Evolutionary conservation across 1,140 invertebrate genomes (phyloP), one percentile per base, ranked within the genome.

Genomic region (Drosophila jambulina): DNA sequence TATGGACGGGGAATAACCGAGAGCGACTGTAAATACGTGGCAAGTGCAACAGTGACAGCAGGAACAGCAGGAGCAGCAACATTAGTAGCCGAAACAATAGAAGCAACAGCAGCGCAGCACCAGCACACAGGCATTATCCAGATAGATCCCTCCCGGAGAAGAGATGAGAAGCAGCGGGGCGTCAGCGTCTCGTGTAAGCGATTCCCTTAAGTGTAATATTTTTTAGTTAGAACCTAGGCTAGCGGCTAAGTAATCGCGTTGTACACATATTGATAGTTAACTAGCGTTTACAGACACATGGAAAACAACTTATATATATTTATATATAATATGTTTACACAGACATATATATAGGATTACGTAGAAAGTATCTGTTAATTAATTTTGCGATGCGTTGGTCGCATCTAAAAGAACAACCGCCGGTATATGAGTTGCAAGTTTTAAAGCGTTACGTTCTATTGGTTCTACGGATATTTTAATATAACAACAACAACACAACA

Each of bases 361-460:
- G 63, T 62, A 77, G 23, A 74, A 49, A 70, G 57, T 82, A 88
- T 87, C 59, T 88, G 85, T 88, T 84, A 91, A 80, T 85, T 82
- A 82, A 84, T 81, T 78, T 83, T 72, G 80, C 87, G 84, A 88
- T 88, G 84, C 68, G 69, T 91, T 83, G 88, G 88, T 91, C 88
- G 84, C 88, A 91, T 91, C 90, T 91, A 91, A 91, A 91, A 91
- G 76, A 83, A 88, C 67, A 88, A 88, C 84, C 84, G 83, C 27
- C 49, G 72, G 72, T 63, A 68, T 90, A 68, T 90, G 82, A 83
- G 84, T 90, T 87, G 80, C 77, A 75, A 56, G 88, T 83, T 87
- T 88, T 88, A 78, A 78, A 71, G 42, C 34, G 48, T 63, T 62
- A 63, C 76, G 60, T 78, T 78, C 67, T 45, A 78, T 78, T 78